These are phyloP conservation scores for Ceratotherium simum DNA, from an alignment of 2,113 vertebrate species.

Conservation along the genomic window DNA sequence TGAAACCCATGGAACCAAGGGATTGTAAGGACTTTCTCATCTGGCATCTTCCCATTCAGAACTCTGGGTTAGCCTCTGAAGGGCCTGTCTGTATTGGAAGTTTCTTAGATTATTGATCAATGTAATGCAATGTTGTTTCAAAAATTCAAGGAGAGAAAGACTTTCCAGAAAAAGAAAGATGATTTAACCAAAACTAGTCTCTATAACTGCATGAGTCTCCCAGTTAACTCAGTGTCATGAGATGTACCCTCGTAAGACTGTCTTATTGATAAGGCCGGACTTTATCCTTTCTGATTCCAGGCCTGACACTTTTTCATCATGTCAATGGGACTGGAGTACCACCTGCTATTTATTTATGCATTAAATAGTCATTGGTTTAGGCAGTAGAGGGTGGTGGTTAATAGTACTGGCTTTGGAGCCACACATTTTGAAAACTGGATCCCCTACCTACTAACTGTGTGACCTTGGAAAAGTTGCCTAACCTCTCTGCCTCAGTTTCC, in stretches of 20 bases:
- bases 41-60: background rate
- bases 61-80: background rate
- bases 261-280: background rate
- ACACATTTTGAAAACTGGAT: background rate
- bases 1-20: background rate
- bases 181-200: background rate
- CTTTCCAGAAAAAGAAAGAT: background rate
- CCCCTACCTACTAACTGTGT: background rate
- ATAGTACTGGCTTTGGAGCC: background rate
- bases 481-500: constrained; percentile 75
- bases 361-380: background rate
- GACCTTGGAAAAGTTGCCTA: constrained; percentile 66
- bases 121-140: background rate
- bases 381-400: background rate
- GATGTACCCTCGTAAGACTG: fast-evolving
- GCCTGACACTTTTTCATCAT: background rate
- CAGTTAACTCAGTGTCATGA: background rate
- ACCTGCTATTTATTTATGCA: background rate
- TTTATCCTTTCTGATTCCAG: background rate
- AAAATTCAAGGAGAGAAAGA: background rate
- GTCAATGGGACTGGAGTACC: background rate
- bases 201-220: background rate
- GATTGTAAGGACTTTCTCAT: background rate
- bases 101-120: background rate
- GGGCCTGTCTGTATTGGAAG: background rate